Percentiles rank a stretch among this genome's conserved stretches.
Evolutionary conservation across 2,797 vertebrate species (phyloP).

Genomic region (Falco concolor): DNA sequence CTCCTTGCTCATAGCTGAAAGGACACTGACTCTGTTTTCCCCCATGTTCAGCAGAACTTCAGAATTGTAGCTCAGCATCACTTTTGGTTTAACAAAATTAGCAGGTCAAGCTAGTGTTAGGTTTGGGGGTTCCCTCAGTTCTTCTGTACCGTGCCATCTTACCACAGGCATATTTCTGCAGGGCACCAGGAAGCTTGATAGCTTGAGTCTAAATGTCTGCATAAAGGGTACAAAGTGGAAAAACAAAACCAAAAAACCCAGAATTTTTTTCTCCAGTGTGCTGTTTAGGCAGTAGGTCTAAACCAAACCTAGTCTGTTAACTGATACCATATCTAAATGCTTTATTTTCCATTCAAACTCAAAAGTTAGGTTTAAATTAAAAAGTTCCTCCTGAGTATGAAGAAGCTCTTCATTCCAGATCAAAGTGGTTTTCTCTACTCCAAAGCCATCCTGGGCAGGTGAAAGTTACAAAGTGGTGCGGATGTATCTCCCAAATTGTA

Average conservation of each 20-base stretch:
- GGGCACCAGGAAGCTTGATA: not conserved
- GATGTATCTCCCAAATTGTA: not conserved
- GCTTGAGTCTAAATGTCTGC: not conserved
- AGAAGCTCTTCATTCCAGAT: not conserved
- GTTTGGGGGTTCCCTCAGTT: not conserved
- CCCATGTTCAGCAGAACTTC: not conserved
- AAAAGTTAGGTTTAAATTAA: not conserved
- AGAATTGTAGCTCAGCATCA: not conserved
- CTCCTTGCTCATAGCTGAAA: not conserved
- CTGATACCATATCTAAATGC: not conserved
- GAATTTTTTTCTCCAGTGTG: not conserved
- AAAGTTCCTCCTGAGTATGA: not conserved
- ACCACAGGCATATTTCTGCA: not conserved
- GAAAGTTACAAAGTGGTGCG: not conserved
- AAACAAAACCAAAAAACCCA: not conserved
- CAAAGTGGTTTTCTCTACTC: not conserved
- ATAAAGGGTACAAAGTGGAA: not conserved
- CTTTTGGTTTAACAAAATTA: not conserved
- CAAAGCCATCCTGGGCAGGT: not conserved
- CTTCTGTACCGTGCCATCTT: rapidly evolving
- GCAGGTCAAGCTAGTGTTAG: not conserved
- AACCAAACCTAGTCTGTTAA: not conserved
- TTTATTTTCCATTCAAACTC: not conserved
- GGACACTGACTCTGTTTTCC: not conserved
- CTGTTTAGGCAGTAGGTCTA: not conserved